Conservation (phyloP, 2,888 invertebrate species). For the Tenthredo mesomela region DNA sequence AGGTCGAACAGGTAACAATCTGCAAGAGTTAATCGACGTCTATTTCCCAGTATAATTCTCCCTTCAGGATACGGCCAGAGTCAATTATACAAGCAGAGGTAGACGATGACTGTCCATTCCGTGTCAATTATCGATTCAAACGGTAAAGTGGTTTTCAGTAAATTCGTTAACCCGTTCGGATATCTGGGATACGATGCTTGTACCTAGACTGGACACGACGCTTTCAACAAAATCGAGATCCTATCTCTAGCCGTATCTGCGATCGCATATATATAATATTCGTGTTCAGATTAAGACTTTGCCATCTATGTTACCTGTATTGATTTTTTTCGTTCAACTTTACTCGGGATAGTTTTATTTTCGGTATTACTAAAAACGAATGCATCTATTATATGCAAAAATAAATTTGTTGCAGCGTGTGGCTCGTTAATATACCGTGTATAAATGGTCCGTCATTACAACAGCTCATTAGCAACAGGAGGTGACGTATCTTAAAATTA, state of each 20-base stretch:
- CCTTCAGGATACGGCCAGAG: slow-evolving; percentile 15
- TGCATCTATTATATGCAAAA: background rate
- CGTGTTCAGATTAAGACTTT: background rate
- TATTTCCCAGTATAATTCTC: slow-evolving; percentile 33
- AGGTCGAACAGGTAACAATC: background rate
- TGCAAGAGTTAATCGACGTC: slow-evolving; percentile 4
- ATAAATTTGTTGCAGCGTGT: background rate
- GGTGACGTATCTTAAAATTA: slow-evolving; percentile 51
- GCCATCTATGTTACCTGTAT: background rate
- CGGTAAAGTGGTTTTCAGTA: slow-evolving; percentile 51
- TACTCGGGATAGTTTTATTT: background rate
- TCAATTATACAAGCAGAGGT: slow-evolving; percentile 40
- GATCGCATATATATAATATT: background rate
- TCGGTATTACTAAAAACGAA: background rate
- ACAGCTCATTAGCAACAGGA: slow-evolving; percentile 53
- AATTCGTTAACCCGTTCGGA: slow-evolving; percentile 50
- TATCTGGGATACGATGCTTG: slow-evolving; percentile 43
- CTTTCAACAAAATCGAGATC: slow-evolving; percentile 17
- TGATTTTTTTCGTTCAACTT: background rate
- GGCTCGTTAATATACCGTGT: background rate
- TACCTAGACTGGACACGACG: slow-evolving; percentile 5
- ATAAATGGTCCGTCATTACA: slow-evolving; percentile 46
- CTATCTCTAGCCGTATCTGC: background rate
- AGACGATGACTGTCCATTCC: slow-evolving; percentile 50
- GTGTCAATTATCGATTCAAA: slow-evolving; percentile 49